These are phyloP conservation scores for Ophion ellenae DNA, from an alignment of 2,888 invertebrate species.

Conservation along the genomic window DNA sequence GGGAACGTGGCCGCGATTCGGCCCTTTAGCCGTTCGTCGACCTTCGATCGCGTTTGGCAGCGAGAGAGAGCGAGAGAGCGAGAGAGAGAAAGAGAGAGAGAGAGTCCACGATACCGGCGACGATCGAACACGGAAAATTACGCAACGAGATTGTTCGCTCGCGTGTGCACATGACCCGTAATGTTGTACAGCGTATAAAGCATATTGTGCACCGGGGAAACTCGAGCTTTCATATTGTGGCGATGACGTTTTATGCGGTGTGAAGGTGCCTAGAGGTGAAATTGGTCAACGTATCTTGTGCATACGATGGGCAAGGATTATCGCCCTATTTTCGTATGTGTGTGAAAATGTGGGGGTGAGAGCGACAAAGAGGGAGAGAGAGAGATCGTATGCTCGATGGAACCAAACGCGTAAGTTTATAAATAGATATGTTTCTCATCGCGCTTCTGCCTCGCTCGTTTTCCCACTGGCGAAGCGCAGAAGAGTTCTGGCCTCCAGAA, in stretches of 20 bases:
- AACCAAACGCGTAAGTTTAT: slow-evolving; percentile 57
- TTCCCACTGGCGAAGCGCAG: slow-evolving; percentile 30
- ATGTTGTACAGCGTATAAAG: slow-evolving; percentile 25
- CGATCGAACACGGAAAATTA: slow-evolving; percentile 55
- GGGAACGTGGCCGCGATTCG: slow-evolving; percentile 28
- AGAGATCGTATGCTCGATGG: slow-evolving; percentile 19
- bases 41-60: slow-evolving; percentile 40
- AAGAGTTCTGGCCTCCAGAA: slow-evolving; percentile 44
- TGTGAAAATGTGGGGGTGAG: not conserved
- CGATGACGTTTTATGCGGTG: slow-evolving; percentile 18
- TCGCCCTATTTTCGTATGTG: slow-evolving; percentile 17
- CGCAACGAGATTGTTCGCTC: slow-evolving; percentile 52
- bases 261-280: slow-evolving; percentile 10
- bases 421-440: slow-evolving; percentile 69
- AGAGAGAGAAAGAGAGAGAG: slow-evolving; percentile 5
- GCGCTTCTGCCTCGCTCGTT: slow-evolving; percentile 43
- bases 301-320: slow-evolving; percentile 34
- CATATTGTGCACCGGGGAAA: slow-evolving; percentile 20
- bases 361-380: not conserved
- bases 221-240: slow-evolving; percentile 1
- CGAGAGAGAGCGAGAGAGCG: not conserved
- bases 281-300: slow-evolving; percentile 25
- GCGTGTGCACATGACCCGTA: slow-evolving; percentile 22
- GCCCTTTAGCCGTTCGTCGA: slow-evolving; percentile 57
- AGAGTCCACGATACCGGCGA: slow-evolving; percentile 23